Conservation (phyloP, 92 coral and sea anemone genomes). For the Epizoanthus scotinus region DNA sequence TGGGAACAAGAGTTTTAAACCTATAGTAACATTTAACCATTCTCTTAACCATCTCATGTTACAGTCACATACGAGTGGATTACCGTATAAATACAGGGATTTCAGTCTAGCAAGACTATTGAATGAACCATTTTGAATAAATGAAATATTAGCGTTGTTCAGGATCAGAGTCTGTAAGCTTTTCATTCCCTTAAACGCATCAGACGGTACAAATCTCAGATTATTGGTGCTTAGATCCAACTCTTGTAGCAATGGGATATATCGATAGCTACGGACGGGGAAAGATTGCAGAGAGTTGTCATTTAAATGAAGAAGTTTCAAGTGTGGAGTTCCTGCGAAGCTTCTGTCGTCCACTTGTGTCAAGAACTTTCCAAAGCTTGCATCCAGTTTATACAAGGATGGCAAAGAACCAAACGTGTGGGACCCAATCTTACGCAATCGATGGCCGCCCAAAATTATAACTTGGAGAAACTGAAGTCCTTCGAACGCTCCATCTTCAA, state of each 20-base stretch:
- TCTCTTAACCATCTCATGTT: slow-evolving; percentile 53
- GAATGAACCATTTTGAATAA: slow-evolving; percentile 51
- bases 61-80: slow-evolving; percentile 61
- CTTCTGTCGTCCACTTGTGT: slow-evolving; percentile 27
- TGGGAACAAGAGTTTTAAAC: not conserved
- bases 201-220: slow-evolving; percentile 44
- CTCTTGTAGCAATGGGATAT: slow-evolving; percentile 1
- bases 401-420: slow-evolving; percentile 62
- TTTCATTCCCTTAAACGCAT: slow-evolving; percentile 38
- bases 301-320: slow-evolving; percentile 38
- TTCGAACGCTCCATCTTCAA: slow-evolving; percentile 70
- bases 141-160: slow-evolving; percentile 51
- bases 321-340: slow-evolving; percentile 26
- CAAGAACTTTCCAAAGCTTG: slow-evolving; percentile 19
- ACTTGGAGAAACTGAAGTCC: slow-evolving; percentile 49
- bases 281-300: slow-evolving; percentile 40
- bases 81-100: slow-evolving; percentile 33
- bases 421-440: slow-evolving; percentile 35
- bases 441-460: slow-evolving; percentile 46
- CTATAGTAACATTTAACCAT: slow-evolving; percentile 40
- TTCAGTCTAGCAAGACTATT: slow-evolving; percentile 33
- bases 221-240: slow-evolving; percentile 62
- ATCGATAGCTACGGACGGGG: slow-evolving; percentile 24
- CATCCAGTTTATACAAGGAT: slow-evolving; percentile 58
- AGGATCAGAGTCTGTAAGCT: slow-evolving; percentile 43